Evolutionary conservation across 2,888 invertebrate genomes (phyloP), one percentile per base, ranked within the genome.

Genomic region (Sarcophaga subvicina): DNA sequence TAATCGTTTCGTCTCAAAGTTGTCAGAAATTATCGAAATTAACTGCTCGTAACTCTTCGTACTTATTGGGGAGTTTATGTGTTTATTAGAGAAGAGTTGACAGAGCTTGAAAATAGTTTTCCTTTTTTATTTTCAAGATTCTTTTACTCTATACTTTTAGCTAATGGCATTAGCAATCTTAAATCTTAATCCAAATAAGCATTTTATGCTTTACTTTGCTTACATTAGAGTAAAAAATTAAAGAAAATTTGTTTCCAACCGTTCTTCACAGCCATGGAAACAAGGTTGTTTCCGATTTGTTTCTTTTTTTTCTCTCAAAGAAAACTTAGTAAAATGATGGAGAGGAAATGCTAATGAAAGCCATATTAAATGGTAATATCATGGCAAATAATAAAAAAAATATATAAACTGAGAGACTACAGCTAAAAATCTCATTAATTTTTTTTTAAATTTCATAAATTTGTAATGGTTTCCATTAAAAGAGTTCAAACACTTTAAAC

Each of bases 401-500:
- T 54, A 22, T 22, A 22, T 22, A 22, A 22, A 22, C 22, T 22
- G 14, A 14, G 17, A 37, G 20, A 49, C n/a, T 37, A 37, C 37
- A 6, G 6, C 37, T 37, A 37, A 37, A 37, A 37, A 37, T 37
- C 37, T 37, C 37, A 37, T 37, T 37, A 37, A 37, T 37, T 69
- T 47, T n/a, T 22, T 22, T 54, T 6, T 49, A 5, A 70, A 3
- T 37, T 72, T 59, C 10, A 12, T 27, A 59, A 27, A 12, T 37
- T 60, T 20, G n/a, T 27, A 62, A 45, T 45, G 60, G 45, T 45
- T 71, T 20, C 25, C 60, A 59, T 64, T 66, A 27, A 71, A 77
- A 77, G 25, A 71, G 72, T 80, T 80, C 67, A 75, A 80, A 63
- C 37, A 67, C 80, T 80, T 73, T 59, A 17, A n/a, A 59, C 76